Percentiles rank a stretch among this genome's conserved stretches.
These are phyloP conservation scores for Drosophila tani DNA, from an alignment of 1,140 invertebrate genomes.

Conservation along the genomic window DNA sequence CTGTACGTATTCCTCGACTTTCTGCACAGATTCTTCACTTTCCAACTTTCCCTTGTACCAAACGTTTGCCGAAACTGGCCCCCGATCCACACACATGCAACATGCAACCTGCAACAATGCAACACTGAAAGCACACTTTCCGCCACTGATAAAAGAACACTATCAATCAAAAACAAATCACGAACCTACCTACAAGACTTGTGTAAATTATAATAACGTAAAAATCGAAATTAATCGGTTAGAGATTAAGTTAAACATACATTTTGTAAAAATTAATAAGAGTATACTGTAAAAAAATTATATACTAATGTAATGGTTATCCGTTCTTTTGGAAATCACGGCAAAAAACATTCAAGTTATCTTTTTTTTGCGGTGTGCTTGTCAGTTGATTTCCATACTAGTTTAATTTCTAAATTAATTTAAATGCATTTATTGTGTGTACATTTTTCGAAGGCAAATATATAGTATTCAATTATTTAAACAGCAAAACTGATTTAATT, in stretches of 20 bases:
- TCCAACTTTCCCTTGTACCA: conserved; percentile 64
- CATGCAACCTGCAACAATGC: conserved; percentile 20
- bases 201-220: conserved; percentile 69
- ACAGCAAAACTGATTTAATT: conserved; percentile 48
- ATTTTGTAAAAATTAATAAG: conserved; percentile 80
- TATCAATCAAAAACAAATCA: conserved; percentile 66
- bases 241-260: conserved; percentile 74
- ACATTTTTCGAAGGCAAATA: conserved; percentile 75
- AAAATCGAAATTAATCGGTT: conserved; percentile 65
- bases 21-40: conserved; percentile 67
- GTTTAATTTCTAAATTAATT: conserved; percentile 81
- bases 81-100: conserved; percentile 22
- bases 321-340: conserved; percentile 65
- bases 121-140: conserved; percentile 52
- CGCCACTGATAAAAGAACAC: conserved; percentile 36
- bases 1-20: conserved; percentile 43
- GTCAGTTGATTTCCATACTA: conserved; percentile 74
- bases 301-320: conserved; percentile 61
- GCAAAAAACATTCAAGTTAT: conserved; percentile 44
- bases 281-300: conserved; percentile 72
- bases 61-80: conserved; percentile 55
- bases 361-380: conserved; percentile 57
- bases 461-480: conserved; percentile 81
- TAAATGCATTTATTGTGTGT: conserved; percentile 78
- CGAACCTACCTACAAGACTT: conserved; percentile 84